Evolutionary conservation across 2,888 invertebrate genomes (phyloP), one percentile per base, ranked within the genome.

Genomic region (Tinea semifulvella): DNA sequence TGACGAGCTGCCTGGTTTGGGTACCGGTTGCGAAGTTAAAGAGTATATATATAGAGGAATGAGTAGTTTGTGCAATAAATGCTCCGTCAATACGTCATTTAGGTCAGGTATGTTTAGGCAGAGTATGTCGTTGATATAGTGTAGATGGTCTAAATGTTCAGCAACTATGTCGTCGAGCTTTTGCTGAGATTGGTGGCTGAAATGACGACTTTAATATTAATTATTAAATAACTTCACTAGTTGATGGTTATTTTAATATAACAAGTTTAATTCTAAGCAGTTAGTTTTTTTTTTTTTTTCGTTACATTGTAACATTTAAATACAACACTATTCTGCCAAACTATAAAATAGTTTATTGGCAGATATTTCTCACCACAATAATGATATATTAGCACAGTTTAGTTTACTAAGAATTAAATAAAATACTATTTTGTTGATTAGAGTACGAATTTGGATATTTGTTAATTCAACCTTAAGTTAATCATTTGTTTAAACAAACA

Each of bases 91-190:
- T 39, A 98, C 96, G 57, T 94, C 92, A 71, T 98, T 98, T 45
- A 98, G 82, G 60, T 94, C 93, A 43, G 91, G 89, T 55, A 98
- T 96, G 65, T 94, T 90, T 46, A 98, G 84, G 60, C 93, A 89
- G 14, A 99, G 84, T 56, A 98, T 98, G 64, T 98, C 98, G 64
- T 98, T 98, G 46, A 98, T 83, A 68, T 98, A 98, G 73, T 98
- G 98, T 10, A 98, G 84, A 67, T 98, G 96, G 72, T 99, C 98
- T 52, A 98, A 79, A 69, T 98, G 98, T 72, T 98, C 98, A 0
- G 97, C 98, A 1, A 98, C 96, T 50, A 98, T 76, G 72, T 97
- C 97, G 8, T 96, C 89, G 42, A 99, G 82, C 57, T 94, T 88
- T 57, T 92, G 92, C 62, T 94, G 90, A 14, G 94, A 94, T 75